Evolutionary conservation across 1,140 invertebrate genomes (phyloP), one percentile per base, ranked within the genome.

Genomic region (Calliphora vicina): DNA sequence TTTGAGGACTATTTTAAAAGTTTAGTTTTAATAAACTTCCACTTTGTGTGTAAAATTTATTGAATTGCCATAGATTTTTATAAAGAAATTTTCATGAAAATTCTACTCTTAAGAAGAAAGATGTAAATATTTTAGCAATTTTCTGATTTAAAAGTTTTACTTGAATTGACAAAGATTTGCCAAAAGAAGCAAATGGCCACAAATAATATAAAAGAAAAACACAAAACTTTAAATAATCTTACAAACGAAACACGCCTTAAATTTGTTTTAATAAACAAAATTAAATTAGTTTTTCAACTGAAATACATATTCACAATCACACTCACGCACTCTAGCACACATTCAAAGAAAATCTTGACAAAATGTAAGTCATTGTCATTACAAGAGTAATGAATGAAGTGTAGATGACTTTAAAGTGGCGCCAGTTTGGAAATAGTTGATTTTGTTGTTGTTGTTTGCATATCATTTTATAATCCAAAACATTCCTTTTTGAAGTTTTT

Each of bases 351-450:
- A 78, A 12, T 45, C 35, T 23, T 78, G 74, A 78, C 74, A 78
- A 78, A 78, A 78, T 78, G 74, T 78, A 78, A 78, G 74, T 78
- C 74, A 78, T 78, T 78, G 74, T 78, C 74, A 78, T 78, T 78
- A 78, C 35, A 78, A 20, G 74, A 43, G 74, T 78, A 78, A 43
- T 78, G 74, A 78, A 78, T 78, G 74, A 78, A 78, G 74, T 78
- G 74, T 78, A 25, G 74, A 78, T 78, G 74, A 78, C 35, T 78
- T 78, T 78, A 78, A 78, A 78, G 74, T 78, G 74, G 74, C 74
- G 74, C 74, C 74, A 78, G 74, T 78, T 78, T 15, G 17, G 20
- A 10, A 23, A 23, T 25, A 23, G 20, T 67, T 25, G 61, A 25
- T 67, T 2, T 23, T 67, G 57, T 20, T 20, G 57, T 67, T 67